Conservation (phyloP, 2,888 invertebrate species). For the Volucella inanis region DNA sequence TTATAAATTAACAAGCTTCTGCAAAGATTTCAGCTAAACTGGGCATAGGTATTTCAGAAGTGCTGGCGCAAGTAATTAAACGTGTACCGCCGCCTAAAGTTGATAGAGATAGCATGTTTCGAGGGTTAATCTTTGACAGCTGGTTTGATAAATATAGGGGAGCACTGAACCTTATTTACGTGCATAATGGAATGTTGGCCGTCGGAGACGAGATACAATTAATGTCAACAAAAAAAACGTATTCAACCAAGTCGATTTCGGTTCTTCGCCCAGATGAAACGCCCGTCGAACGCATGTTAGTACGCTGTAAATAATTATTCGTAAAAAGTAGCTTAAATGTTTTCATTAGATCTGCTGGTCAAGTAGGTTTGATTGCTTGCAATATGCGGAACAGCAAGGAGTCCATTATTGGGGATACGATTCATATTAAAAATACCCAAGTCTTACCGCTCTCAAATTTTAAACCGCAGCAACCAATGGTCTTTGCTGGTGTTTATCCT, state of each 20-base stretch:
- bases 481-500: constrained; percentile 94
- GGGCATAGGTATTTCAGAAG: constrained; percentile 91
- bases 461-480: constrained; percentile 89
- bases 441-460: constrained; percentile 85
- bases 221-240: constrained; percentile 88
- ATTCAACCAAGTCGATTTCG: constrained; percentile 91
- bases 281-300: constrained; percentile 86
- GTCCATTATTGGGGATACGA: constrained; percentile 90
- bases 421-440: constrained; percentile 85
- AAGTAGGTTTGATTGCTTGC: constrained; percentile 94
- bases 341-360: constrained; percentile 89
- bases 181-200: constrained; percentile 89
- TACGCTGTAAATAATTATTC: constrained; percentile 47
- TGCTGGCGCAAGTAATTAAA: constrained; percentile 91
- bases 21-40: constrained; percentile 93
- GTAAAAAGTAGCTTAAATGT: constrained; percentile 5
- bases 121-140: constrained; percentile 95
- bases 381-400: constrained; percentile 90
- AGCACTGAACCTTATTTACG: constrained; percentile 89
- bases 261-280: constrained; percentile 91
- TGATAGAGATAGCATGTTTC: constrained; percentile 86
- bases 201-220: constrained; percentile 91
- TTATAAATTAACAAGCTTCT: background rate
- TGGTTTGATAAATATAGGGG: constrained; percentile 96
- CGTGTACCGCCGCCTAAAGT: constrained; percentile 90